These are phyloP conservation scores for Maniola jurtina DNA, from an alignment of 1,140 invertebrate species.

Conservation along the genomic window DNA sequence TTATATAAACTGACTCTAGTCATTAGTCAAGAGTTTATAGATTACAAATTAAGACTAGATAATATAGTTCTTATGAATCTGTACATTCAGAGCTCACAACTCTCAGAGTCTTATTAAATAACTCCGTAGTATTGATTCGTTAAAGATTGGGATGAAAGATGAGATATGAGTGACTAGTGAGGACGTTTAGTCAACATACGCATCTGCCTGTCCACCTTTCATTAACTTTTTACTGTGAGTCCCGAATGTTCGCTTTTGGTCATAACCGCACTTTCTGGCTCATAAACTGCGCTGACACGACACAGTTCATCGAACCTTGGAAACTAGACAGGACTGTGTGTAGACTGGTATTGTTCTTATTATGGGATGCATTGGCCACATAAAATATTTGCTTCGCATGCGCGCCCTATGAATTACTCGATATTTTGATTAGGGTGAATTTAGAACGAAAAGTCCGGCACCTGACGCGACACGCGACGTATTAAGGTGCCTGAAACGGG, in stretches of 20 bases:
- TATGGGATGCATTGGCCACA: conserved; percentile 18
- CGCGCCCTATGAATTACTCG: not conserved
- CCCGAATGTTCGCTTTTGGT: conserved; percentile 35
- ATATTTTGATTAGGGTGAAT: not conserved
- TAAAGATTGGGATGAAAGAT: too few species aligned
- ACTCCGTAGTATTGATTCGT: too few species aligned
- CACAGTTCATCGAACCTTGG: conserved; percentile 39
- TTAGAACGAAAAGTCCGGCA: too few species aligned
- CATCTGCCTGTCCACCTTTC: conserved; percentile 33
- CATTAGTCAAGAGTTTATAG: too few species aligned
- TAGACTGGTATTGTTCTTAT: conserved; percentile 12
- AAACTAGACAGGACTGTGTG: conserved; percentile 29
- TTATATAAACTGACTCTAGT: too few species aligned
- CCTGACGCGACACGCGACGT: too few species aligned
- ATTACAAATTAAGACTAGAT: too few species aligned
- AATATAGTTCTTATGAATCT: too few species aligned
- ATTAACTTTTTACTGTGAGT: conserved; percentile 31
- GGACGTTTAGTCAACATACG: conserved; percentile 6
- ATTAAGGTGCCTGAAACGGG: too few species aligned
- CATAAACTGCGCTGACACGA: conserved; percentile 40
- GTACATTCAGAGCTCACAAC: too few species aligned
- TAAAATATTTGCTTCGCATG: conserved; percentile 4
- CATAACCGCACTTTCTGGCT: conserved; percentile 30
- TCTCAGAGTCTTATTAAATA: too few species aligned
- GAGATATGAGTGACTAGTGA: not conserved